Evolutionary conservation across 1,140 invertebrate genomes (phyloP).

Genomic region (Fopius arisanus): DNA sequence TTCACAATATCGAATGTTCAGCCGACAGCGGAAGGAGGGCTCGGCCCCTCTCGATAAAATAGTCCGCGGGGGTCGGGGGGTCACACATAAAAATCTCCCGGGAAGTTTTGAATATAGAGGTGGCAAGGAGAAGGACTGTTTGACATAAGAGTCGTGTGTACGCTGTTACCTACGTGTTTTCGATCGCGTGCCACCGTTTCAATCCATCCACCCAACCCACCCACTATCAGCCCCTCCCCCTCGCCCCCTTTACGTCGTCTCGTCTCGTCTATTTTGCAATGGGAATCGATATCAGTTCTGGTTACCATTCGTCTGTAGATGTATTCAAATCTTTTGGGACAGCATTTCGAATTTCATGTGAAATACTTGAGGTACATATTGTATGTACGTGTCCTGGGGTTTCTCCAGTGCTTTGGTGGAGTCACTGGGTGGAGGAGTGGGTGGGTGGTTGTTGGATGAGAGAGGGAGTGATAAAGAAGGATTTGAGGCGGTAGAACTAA

Average conservation of each 20-base stretch:
- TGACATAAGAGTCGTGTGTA: constrained; percentile 47
- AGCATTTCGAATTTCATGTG: constrained; percentile 22
- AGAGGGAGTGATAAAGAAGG: not conserved
- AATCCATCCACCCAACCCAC: not conserved
- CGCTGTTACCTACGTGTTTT: constrained; percentile 44
- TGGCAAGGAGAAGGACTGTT: constrained; percentile 54
- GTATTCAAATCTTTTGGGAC: constrained; percentile 31
- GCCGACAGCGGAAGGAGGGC: no score
- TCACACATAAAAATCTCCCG: not conserved
- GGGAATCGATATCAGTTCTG: constrained; percentile 57
- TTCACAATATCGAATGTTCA: no score
- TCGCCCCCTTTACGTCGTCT: constrained; percentile 18
- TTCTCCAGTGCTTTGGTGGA: not conserved
- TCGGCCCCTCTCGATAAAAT: no score
- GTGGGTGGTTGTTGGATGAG: not conserved
- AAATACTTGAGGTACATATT: constrained; percentile 14
- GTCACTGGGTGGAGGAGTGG: not conserved
- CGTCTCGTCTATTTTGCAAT: not conserved
- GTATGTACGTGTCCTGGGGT: not conserved
- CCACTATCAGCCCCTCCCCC: constrained; percentile 29
- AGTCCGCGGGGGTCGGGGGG: no score
- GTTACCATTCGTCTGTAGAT: constrained; percentile 40
- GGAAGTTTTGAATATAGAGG: constrained; percentile 38
- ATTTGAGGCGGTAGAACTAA: not conserved
- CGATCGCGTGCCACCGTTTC: constrained; percentile 54